These are phyloP conservation scores for Acanthurus tractus DNA, from an alignment of 2,797 vertebrate genomes.

Conservation along the genomic window DNA sequence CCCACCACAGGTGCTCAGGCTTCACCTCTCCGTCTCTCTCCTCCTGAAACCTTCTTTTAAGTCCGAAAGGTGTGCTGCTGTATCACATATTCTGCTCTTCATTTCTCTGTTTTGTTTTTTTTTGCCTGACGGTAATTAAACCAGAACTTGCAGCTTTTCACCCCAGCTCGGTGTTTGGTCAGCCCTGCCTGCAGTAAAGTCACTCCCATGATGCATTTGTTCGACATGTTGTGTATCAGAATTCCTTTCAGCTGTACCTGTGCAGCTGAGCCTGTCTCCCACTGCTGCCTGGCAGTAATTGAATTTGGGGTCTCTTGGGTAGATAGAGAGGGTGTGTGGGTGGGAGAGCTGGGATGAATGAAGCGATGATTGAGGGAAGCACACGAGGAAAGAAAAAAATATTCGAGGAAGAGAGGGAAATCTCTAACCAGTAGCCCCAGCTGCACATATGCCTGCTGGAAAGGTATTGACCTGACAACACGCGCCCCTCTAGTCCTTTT, in stretches of 20 bases:
- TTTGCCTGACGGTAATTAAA: slow-evolving; percentile 49
- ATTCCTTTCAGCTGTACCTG: slow-evolving; percentile 67
- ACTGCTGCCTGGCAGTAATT: slow-evolving; percentile 70
- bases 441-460: slow-evolving; percentile 47
- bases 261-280: slow-evolving; percentile 58
- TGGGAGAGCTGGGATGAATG: slow-evolving; percentile 62
- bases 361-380: slow-evolving; percentile 45
- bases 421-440: slow-evolving; percentile 38
- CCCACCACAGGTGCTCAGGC: slow-evolving; percentile 40
- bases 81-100: slow-evolving; percentile 3
- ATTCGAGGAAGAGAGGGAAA: slow-evolving; percentile 16
- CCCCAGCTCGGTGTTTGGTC: slow-evolving; percentile 3
- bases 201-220: slow-evolving; percentile 45
- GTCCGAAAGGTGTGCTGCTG: slow-evolving; percentile 2
- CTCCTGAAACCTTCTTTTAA: slow-evolving; percentile 27
- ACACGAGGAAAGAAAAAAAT: slow-evolving; percentile 1
- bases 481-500: slow-evolving; percentile 18
- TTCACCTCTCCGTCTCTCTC: slow-evolving; percentile 48
- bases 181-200: slow-evolving; percentile 28
- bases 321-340: slow-evolving; percentile 56
- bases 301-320: slow-evolving; percentile 76
- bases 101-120: slow-evolving; percentile 5
- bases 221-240: slow-evolving; percentile 43
- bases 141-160: slow-evolving; percentile 30
- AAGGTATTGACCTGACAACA: slow-evolving; percentile 51